Percentiles rank a stretch among this genome's conserved stretches.
Evolutionary conservation across 2,113 vertebrate genomes (phyloP).

Genomic region (Gobio gobio): DNA sequence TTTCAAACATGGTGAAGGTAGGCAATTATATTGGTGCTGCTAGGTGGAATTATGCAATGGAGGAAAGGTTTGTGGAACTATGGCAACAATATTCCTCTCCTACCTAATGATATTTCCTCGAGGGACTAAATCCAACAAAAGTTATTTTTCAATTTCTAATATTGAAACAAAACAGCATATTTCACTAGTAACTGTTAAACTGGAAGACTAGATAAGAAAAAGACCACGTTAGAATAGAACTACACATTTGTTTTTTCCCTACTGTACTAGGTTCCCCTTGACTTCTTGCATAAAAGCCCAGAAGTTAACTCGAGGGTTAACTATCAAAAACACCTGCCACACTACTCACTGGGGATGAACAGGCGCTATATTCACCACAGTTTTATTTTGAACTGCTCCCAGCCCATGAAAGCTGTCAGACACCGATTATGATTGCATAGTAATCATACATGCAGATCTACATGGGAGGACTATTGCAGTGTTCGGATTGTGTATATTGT

Average conservation of each 20-base stretch:
- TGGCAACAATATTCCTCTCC: too few species aligned
- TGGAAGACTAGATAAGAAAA: not conserved
- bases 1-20: too few species aligned
- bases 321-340: slow-evolving; percentile 29
- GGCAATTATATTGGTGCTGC: too few species aligned
- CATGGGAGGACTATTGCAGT: not conserved
- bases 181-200: not conserved
- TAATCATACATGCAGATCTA: not conserved
- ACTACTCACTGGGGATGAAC: not conserved
- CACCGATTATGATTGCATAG: not conserved
- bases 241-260: not conserved
- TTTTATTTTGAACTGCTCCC: slow-evolving; percentile 20
- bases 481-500: not conserved
- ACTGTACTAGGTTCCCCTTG: not conserved
- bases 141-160: not conserved
- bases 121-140: not conserved
- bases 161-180: not conserved
- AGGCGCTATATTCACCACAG: slow-evolving; percentile 25
- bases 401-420: not conserved
- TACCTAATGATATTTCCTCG: too few species aligned
- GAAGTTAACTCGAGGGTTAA: not conserved
- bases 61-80: too few species aligned
- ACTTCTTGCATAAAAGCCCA: not conserved
- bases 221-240: not conserved
- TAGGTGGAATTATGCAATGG: too few species aligned